Evolutionary conservation across 2,888 invertebrate genomes (phyloP).

Genomic region (Thera obeliscata): DNA sequence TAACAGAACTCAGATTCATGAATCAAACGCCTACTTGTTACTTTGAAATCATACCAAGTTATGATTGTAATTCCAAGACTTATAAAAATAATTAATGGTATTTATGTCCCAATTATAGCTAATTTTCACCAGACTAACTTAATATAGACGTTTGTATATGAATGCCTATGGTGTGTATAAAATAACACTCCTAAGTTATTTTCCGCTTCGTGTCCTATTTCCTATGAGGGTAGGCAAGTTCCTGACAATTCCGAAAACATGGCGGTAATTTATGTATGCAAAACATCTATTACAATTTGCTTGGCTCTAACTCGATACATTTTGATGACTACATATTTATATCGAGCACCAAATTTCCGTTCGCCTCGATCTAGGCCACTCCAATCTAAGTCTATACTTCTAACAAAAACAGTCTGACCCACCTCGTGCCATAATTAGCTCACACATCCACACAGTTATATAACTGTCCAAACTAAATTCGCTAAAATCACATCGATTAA

Average conservation of each 20-base stretch:
- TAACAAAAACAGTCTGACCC: neutral
- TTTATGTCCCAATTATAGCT: too few species aligned
- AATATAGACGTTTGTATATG: too few species aligned
- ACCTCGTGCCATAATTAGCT: slow-evolving; percentile 1
- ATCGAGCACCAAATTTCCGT: neutral
- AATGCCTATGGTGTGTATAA: too few species aligned
- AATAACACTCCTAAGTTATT: too few species aligned
- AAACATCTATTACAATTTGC: too few species aligned
- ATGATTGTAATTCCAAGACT: neutral
- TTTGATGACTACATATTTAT: neutral
- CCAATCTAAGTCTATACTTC: slow-evolving; percentile 4
- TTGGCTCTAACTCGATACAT: too few species aligned
- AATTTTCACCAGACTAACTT: too few species aligned
- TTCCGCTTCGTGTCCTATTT: too few species aligned
- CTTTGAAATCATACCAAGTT: neutral
- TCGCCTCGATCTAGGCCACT: slow-evolving; percentile 7
- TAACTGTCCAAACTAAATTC: slow-evolving; percentile 29
- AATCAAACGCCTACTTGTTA: neutral
- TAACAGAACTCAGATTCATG: neutral
- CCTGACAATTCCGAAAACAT: too few species aligned
- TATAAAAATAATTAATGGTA: too few species aligned
- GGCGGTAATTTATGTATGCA: too few species aligned
- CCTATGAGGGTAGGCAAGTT: too few species aligned
- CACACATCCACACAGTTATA: slow-evolving; percentile 16
- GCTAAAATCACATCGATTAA: slow-evolving; percentile 50